Percentiles rank a stretch among this genome's conserved stretches.
phyloP scores from a whole-genome alignment of 1,140 invertebrate species.

The Thalassaphorura encarpata region DNA sequence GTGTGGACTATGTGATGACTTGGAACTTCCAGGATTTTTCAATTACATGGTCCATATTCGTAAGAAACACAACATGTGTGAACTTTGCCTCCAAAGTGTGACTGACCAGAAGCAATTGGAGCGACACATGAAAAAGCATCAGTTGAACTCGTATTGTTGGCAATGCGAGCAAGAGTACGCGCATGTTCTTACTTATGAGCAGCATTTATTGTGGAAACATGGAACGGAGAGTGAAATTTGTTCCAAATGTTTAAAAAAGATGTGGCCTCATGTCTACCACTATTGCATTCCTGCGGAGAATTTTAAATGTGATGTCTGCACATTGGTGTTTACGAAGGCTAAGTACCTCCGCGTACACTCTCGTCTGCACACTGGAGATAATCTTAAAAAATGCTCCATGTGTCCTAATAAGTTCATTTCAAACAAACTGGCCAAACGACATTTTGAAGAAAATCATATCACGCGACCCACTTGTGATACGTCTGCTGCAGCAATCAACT shows the following conservation, averaged over 20 bases:
- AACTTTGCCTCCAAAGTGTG: conserved; percentile 69
- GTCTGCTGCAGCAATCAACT: no score
- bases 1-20: conserved; percentile 23
- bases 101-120: conserved; percentile 64
- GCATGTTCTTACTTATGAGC: conserved; percentile 73
- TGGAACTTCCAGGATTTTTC: conserved; percentile 62
- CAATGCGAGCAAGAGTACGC: conserved; percentile 71
- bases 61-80: conserved; percentile 68
- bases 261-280: conserved; percentile 81
- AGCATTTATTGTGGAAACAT: conserved; percentile 83
- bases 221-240: conserved; percentile 74
- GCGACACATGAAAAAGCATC: conserved; percentile 70
- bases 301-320: conserved; percentile 71
- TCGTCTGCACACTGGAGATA: conserved; percentile 53
- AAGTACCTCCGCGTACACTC: conserved; percentile 66
- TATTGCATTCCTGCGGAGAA: conserved; percentile 67
- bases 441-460: conserved; percentile 36
- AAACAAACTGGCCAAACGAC: conserved; percentile 60
- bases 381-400: conserved; percentile 57
- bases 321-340: conserved; percentile 56
- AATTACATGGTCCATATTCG: conserved; percentile 72
- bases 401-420: conserved; percentile 70
- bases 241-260: conserved; percentile 72
- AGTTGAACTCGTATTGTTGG: conserved; percentile 71
- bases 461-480: no score